These are phyloP conservation scores for Temnothorax curvispinosus DNA, from an alignment of 1,140 invertebrate species.

Conservation along the genomic window DNA sequence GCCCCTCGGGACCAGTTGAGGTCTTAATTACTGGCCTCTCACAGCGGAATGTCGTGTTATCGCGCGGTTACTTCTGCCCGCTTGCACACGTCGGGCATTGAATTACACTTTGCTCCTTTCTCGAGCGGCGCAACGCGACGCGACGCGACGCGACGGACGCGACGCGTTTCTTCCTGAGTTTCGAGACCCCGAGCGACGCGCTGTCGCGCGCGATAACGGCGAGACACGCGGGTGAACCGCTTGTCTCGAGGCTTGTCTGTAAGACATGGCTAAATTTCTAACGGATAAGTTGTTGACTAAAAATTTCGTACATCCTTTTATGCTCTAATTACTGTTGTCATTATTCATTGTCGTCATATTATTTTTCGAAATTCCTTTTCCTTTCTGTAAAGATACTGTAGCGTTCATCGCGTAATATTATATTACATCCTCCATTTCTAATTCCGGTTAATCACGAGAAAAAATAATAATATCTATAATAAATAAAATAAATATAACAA, in stretches of 20 bases:
- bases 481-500: not conserved
- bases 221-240: not conserved
- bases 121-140: not conserved
- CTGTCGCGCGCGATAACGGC: constrained; percentile 13
- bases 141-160: not conserved
- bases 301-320: constrained; percentile 5
- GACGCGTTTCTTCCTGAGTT: constrained; percentile 5
- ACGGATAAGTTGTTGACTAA: not conserved
- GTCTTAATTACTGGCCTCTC: constrained; percentile 72
- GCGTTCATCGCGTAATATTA: not conserved
- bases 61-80: constrained; percentile 64
- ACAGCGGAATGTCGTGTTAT: constrained; percentile 69
- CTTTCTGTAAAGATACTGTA: not conserved
- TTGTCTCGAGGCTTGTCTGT: not conserved
- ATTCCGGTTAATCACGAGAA: not conserved
- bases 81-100: constrained; percentile 60
- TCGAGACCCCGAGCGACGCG: not conserved
- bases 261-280: not conserved
- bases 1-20: constrained; percentile 67
- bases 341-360: not conserved
- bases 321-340: not conserved
- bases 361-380: not conserved
- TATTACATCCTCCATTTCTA: not conserved
- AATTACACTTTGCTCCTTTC: constrained; percentile 66
- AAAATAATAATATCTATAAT: not conserved